phyloP scores from a whole-genome alignment of 2,113 vertebrate species.

The Periophthalmodon schlosseri region DNA sequence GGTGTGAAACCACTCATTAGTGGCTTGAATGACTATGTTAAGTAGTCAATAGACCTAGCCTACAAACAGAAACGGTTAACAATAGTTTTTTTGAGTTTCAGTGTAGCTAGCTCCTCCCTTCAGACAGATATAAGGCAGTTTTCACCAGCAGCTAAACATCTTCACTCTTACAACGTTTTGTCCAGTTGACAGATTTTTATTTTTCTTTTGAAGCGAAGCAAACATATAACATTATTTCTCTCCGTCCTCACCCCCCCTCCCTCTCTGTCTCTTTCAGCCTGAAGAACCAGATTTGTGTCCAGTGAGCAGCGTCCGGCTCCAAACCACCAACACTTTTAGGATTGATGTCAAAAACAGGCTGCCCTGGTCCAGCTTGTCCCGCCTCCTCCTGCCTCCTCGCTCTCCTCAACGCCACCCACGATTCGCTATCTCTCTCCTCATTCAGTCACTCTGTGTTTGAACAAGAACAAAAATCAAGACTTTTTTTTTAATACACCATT shows the following conservation, averaged over 20 bases:
- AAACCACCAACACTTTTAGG: conserved; percentile 60
- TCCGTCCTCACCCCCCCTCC: conserved; percentile 8
- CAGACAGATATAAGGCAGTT: too few species aligned
- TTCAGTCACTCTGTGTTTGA: conserved; percentile 22
- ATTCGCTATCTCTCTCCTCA: conserved; percentile 22
- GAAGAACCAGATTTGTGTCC: conserved; percentile 81
- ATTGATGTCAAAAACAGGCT: conserved; percentile 84
- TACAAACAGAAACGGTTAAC: too few species aligned
- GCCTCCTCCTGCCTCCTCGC: conserved; percentile 65
- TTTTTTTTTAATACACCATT: not conserved
- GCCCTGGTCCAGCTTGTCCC: conserved; percentile 69
- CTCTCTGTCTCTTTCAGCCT: conserved; percentile 65
- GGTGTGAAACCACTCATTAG: too few species aligned
- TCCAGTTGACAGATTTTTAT: too few species aligned
- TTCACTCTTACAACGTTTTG: too few species aligned
- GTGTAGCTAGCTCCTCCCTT: too few species aligned
- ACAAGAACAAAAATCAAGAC: conserved; percentile 22
- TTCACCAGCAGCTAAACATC: too few species aligned
- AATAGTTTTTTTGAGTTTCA: too few species aligned
- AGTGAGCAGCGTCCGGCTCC: conserved; percentile 64
- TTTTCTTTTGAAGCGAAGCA: not conserved
- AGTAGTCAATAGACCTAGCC: too few species aligned
- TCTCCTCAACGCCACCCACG: not conserved
- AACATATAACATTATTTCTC: not conserved
- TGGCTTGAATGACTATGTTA: too few species aligned